Evolutionary conservation across 1,140 invertebrate genomes (phyloP), one percentile per base, ranked within the genome.

Genomic region (Achatina immaculata): DNA sequence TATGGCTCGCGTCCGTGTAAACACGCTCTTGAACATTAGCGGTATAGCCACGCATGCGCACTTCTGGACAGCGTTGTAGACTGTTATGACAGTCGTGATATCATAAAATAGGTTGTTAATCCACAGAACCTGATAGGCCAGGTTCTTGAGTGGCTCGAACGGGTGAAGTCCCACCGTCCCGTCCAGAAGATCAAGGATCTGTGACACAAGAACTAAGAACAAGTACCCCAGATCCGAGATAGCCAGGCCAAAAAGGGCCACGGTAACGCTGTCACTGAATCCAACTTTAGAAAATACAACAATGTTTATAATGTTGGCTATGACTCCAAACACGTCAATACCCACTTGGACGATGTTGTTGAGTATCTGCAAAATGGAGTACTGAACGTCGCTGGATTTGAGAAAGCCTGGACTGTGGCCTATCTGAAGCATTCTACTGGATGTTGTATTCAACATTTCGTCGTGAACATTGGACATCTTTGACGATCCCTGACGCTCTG

Each of bases 41-140:
- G 68, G 68, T 28, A 71, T 42, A 24, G 42, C 38, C 38, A 71
- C 68, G 68, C 68, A 71, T 40, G 38, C 38, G 42, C 68, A 71
- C n/a, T 71, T 71, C 38, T 71, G 68, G 40, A 71, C 68, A n/a
- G 68, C 68, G 9, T n/a, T 40, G 38, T 40, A 71, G 24, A 71
- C 68, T 40, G 68, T 71, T 24, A 71, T 24, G 36, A 71, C 7
- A 4, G 21, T 42, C 9, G 68, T n/a, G 36, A 71, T 40, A 24
- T 40, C 42, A 19, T 71, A 71, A 62, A 62, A 62, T 28, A 62
- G 28, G 24, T 28, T 42, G 68, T 42, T 24, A 24, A 21, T 40
- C 68, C 38, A 71, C 1, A 71, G 68, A 40, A 45, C 68, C 24
- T 45, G 38, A 45, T 42, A 40, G 2, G 48, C 48, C n/a, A 76